Percentiles rank a stretch among this genome's conserved stretches.
phyloP scores from a whole-genome alignment of 2,797 vertebrate genomes.

The Morelia viridis region DNA sequence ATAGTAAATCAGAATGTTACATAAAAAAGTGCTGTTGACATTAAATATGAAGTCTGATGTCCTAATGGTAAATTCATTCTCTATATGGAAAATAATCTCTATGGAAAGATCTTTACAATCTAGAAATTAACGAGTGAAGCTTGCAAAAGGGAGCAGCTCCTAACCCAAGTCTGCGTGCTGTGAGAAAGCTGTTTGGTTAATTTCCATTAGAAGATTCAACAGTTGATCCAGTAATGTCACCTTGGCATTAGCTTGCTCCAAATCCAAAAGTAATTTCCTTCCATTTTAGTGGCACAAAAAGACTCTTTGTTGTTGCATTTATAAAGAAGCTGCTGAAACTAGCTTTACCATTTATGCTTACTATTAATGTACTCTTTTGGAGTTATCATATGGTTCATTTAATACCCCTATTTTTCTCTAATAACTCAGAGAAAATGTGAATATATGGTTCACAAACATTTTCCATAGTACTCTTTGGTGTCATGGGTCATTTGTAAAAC shows the following conservation, averaged over 20 bases:
- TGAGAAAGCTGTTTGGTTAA: conserved; percentile 17
- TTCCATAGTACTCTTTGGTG: conserved; percentile 18
- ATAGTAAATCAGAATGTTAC: conserved; percentile 26
- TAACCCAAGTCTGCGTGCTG: not conserved
- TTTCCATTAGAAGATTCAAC: conserved; percentile 24
- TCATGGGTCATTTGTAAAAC: not conserved
- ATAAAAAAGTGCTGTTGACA: conserved; percentile 17
- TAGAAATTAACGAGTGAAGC: not conserved
- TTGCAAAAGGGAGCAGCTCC: not conserved
- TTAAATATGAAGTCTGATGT: conserved; percentile 20
- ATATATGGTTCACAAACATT: conserved; percentile 19
- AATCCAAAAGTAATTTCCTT: conserved; percentile 31
- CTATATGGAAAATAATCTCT: not conserved
- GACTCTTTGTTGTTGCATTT: conserved; percentile 31
- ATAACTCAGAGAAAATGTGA: conserved; percentile 9
- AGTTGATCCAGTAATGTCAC: not conserved
- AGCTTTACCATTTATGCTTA: conserved; percentile 16
- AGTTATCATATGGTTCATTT: conserved; percentile 26
- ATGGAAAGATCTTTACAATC: conserved; percentile 28
- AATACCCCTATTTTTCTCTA: conserved; percentile 30
- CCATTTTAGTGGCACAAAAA: conserved; percentile 5
- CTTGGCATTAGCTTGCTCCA: conserved; percentile 9
- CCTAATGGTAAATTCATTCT: conserved; percentile 5
- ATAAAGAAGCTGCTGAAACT: conserved; percentile 29
- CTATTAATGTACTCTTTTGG: conserved; percentile 6